Evolutionary conservation across 2,797 vertebrate species (phyloP), one percentile per base, ranked within the genome.

Genomic region (Siniperca obscura): DNA sequence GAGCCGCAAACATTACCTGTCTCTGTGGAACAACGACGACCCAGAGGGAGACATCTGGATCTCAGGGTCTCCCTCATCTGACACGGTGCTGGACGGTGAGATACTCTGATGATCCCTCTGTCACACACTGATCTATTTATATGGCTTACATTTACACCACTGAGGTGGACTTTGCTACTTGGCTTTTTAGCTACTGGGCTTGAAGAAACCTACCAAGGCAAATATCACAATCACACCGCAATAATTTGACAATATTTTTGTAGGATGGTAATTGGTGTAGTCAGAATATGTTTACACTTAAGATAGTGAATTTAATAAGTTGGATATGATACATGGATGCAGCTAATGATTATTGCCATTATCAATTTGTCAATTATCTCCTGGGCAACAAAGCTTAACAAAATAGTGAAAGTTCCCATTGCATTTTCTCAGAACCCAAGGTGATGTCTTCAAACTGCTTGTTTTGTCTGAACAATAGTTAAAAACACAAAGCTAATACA

Each of bases 11-110:
- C 97, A 97, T 86, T 98, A 98, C 89, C 91, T 99, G 66, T 83
- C 97, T 0, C 92, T 99, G 30, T 98, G 98, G 98, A 98, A 98
- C 87, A 97, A 97, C 27, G 97, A 97, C 60, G 97, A 98, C 27
- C 97, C 97, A 0, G 96, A 96, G 9, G 97, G 97, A 5, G 93
- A 92, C 3, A 7, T 94, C 4, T 99, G 98, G 97, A 68, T 83
- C 53, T 78, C 85, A 0, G 86, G 87, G 8, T 83, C 36, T n/a
- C 69, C 91, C 0, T 81, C 89, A 0, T 82, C 91, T 12, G 93
- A 92, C 11, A 85, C 90, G 21, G 79, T 93, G 17, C 89, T 97
- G 62, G 95, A 97, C 7, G 95, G 98, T 98, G 91, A 97, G 96
- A 55, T 7, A 7, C 27, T 52, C 7, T 19, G 19, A 36, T n/a